A percentile compares a stretch with the other conserved stretches of the same genome.
Conservation (phyloP, 2,113 vertebrate species). For the Microcebus jonahi region DNA sequence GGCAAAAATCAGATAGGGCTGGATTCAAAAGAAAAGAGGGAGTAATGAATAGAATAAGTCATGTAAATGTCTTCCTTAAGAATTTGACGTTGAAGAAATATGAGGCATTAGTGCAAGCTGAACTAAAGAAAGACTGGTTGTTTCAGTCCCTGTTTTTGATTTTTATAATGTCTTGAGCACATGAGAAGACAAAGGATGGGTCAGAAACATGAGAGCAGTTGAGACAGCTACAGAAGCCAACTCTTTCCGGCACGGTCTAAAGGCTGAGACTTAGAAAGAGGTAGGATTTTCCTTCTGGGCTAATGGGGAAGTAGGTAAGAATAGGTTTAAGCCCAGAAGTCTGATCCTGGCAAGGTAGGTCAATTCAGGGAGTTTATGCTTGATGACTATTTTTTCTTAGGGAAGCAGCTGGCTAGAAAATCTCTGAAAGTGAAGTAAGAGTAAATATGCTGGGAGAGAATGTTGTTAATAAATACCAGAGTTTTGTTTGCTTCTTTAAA, state of each 20-base stretch:
- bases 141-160: background rate
- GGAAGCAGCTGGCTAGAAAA: background rate
- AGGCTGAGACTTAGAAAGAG: background rate
- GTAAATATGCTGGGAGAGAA: background rate
- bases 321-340: background rate
- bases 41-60: background rate
- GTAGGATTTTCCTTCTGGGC: background rate
- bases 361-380: background rate
- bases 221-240: background rate
- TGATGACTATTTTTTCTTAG: background rate
- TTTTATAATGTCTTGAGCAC: constrained; percentile 11
- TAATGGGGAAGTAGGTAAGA: background rate
- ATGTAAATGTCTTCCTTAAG: background rate
- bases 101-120: background rate
- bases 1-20: background rate
- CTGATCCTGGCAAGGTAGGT: background rate
- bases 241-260: background rate
- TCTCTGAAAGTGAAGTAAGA: constrained; percentile 22
- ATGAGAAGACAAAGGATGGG: background rate
- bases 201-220: background rate
- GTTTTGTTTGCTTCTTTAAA: constrained; percentile 40
- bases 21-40: background rate
- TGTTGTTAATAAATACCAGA: constrained; percentile 30
- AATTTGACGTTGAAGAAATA: constrained; percentile 20
- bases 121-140: constrained; percentile 20